Percentiles rank a stretch among this genome's conserved stretches.
phyloP scores from a whole-genome alignment of 1,140 invertebrate species.

The Drosophila tsacasi region DNA sequence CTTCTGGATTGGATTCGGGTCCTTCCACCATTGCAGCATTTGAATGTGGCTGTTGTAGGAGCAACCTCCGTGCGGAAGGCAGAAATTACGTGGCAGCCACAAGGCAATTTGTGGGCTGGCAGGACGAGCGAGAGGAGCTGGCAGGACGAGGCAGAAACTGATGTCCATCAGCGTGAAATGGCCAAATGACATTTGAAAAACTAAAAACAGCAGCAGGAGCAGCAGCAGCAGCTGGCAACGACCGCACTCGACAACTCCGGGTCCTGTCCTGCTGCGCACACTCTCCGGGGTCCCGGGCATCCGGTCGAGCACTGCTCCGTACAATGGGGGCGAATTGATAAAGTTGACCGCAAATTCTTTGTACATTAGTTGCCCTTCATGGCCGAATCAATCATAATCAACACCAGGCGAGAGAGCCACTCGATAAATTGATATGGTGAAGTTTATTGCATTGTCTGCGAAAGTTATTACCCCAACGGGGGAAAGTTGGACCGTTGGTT shows the following conservation, averaged over 20 bases:
- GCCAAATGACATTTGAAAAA: conserved; percentile 78
- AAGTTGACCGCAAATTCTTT: conserved; percentile 66
- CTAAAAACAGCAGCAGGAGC: conserved; percentile 73
- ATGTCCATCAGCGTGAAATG: conserved; percentile 80
- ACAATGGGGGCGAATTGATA: conserved; percentile 57
- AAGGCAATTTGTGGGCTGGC: conserved; percentile 32
- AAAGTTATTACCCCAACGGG: conserved; percentile 24
- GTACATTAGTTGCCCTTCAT: conserved; percentile 47
- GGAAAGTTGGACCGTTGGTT: conserved; percentile 13
- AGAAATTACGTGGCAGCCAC: conserved; percentile 52
- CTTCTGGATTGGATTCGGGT: conserved; percentile 1
- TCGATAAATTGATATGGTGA: conserved; percentile 39
- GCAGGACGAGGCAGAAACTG: conserved; percentile 5
- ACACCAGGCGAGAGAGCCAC: conserved; percentile 19
- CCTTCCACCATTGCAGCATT: conserved; percentile 35
- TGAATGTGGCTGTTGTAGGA: conserved; percentile 18
- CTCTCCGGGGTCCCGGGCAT: conserved; percentile 26
- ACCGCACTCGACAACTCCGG: conserved; percentile 34
- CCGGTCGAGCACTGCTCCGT: conserved; percentile 3
- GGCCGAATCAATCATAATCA: conserved; percentile 72
- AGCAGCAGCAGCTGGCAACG: conserved; percentile 42
- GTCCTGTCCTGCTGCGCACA: conserved; percentile 27
- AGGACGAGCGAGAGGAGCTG: background rate
- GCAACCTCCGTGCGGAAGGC: conserved; percentile 28
- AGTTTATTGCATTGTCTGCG: conserved; percentile 50